These are phyloP conservation scores for Nemopilema nomurai DNA, from an alignment of 30 jellyfish, hydroid and myxozoan genomes.

Conservation along the genomic window DNA sequence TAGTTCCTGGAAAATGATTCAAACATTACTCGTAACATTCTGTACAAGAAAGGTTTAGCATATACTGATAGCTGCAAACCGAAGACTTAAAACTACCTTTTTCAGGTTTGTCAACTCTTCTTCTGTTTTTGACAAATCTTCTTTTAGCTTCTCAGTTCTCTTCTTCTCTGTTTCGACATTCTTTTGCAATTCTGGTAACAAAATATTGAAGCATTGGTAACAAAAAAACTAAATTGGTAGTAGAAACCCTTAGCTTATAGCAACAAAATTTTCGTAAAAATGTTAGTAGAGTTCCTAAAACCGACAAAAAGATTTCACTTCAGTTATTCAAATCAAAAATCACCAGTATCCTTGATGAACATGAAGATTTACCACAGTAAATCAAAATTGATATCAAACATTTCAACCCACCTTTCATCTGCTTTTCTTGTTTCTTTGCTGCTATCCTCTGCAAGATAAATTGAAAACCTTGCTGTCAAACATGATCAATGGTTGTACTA, in stretches of 20 bases:
- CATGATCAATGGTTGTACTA: no score
- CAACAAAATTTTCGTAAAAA: background rate
- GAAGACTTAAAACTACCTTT: conserved; percentile 43
- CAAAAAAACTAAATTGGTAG: background rate
- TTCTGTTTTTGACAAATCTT: conserved; percentile 72
- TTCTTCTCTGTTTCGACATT: conserved; percentile 82
- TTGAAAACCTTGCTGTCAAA: background rate
- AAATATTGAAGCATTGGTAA: background rate
- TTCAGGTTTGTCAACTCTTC: conserved; percentile 70
- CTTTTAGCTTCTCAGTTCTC: conserved; percentile 74
- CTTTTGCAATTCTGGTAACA: conserved; percentile 78
- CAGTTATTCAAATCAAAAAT: background rate
- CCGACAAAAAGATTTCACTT: background rate
- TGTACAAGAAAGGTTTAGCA: background rate
- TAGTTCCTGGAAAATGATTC: conserved; percentile 56
- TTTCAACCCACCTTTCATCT: conserved; percentile 68
- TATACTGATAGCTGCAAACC: background rate
- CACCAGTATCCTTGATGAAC: background rate
- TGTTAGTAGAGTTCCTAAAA: background rate
- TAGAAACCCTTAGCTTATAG: background rate
- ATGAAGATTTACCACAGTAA: background rate
- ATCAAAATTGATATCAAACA: background rate
- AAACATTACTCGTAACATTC: no score
- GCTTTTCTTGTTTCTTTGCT: conserved; percentile 91
- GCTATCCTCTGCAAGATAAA: conserved; percentile 69